These are phyloP conservation scores for Cheilosia impressa DNA, from an alignment of 2,888 invertebrate species.

Conservation along the genomic window DNA sequence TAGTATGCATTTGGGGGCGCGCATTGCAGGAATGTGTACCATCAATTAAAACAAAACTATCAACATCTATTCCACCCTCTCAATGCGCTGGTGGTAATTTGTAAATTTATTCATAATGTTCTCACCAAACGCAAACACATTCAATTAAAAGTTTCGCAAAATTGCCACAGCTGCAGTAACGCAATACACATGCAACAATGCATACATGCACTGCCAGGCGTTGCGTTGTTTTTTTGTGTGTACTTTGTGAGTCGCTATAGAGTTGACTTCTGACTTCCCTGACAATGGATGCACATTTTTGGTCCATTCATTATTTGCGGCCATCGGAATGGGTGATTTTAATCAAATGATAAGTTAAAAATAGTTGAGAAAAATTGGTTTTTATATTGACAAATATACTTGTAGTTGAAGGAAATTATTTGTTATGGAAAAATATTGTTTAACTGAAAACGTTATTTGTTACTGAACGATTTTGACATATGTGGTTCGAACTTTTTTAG, in stretches of 20 bases:
- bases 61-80: neutral
- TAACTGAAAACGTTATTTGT: too few relatives aligned
- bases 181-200: neutral
- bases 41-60: conserved; percentile 38
- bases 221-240: neutral
- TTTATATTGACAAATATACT: too few relatives aligned
- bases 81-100: conserved; percentile 14
- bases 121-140: conserved; percentile 31
- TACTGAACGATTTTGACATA: too few relatives aligned
- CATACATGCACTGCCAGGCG: neutral
- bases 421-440: too few relatives aligned
- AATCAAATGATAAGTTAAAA: too few relatives aligned
- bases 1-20: neutral
- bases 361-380: too few relatives aligned
- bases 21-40: neutral
- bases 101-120: conserved; percentile 37
- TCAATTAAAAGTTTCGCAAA: conserved; percentile 36
- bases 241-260: neutral
- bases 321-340: neutral
- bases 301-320: neutral
- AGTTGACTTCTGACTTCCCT: neutral
- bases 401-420: too few relatives aligned
- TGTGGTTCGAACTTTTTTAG: too few relatives aligned
- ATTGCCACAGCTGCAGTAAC: conserved; percentile 33
- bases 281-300: neutral